A percentile compares a stretch with the other conserved stretches of the same genome.
Conservation (phyloP, 2,113 vertebrate species). For the Dendrocopos noguchii region DNA sequence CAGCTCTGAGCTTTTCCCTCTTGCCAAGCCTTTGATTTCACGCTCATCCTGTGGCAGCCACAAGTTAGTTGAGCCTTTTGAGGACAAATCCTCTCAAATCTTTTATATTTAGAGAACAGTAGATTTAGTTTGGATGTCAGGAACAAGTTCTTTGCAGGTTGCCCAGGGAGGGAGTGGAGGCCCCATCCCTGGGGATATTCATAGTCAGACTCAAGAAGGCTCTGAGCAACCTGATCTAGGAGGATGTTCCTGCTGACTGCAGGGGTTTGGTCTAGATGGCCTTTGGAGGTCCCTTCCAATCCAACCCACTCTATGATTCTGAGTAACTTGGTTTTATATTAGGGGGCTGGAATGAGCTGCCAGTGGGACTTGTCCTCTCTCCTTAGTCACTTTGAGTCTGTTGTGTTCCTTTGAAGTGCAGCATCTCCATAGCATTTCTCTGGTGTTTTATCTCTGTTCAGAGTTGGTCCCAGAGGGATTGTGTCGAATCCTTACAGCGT, state of each 20-base stretch:
- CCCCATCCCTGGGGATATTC: too few relatives aligned
- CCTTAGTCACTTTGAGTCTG: not conserved
- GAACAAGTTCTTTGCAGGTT: too few relatives aligned
- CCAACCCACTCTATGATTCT: not conserved
- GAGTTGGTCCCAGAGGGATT: not conserved
- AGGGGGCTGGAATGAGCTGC: not conserved
- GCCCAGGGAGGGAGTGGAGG: too few relatives aligned
- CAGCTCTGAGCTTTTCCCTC: not conserved
- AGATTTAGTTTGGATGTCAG: too few relatives aligned
- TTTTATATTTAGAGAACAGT: not conserved
- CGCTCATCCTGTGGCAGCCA: not conserved
- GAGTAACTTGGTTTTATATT: not conserved
- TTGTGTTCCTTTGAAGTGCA: not conserved
- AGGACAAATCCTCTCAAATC: not conserved
- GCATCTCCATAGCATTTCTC: not conserved
- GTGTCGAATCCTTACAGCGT: not conserved
- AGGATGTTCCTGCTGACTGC: too few relatives aligned
- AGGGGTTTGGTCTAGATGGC: too few relatives aligned
- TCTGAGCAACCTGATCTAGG: too few relatives aligned
- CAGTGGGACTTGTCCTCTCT: not conserved
- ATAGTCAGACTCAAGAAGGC: too few relatives aligned
- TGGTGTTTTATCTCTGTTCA: not conserved
- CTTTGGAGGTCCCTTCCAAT: too few relatives aligned
- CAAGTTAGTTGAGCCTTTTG: not conserved
- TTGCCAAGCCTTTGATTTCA: not conserved